Evolutionary conservation across 1,140 invertebrate species (phyloP), one percentile per base, ranked within the genome.

Genomic region (Reticulitermes speratus): DNA sequence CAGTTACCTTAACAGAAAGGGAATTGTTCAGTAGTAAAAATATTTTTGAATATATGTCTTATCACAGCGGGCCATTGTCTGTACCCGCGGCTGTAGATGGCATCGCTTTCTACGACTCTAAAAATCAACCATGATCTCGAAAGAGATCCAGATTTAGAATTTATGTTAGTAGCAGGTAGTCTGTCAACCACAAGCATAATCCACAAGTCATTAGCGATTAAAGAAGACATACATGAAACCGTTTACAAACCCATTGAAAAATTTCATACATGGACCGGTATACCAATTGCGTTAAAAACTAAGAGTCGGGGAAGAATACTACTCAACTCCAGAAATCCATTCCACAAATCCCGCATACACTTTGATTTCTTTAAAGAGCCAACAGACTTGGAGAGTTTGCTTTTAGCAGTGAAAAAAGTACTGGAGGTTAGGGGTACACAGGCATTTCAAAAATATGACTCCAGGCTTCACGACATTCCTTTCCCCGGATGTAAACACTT

Each of bases 301-400:
- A 88, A 89, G 85, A 91, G 91, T 38, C 84, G 86, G 8, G 91
- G 91, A 48, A 87, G 84, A 19, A 92, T 98, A 44, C 92, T 93
- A 89, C 90, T 97, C 7, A 91, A 92, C 86, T 93, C 92, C 87
- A 94, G 90, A 82, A 94, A 97, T 91, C 96, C 96, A 11, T 93
- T 93, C 84, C 92, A 94, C 19, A 95, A 96, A 89, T 98, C 98
- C 0, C 90, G 94, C 30, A 95, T 99, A 32, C 94, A 96, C 88
- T 95, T 97, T 1, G 97, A 97, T 88, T 98, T 59, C 55, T 59
- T 59, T 59, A 23, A 59, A 23, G 14, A 59, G 1, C 55, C 55
- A 19, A 6, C 14, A 59, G 55, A 59, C 21, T 59, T 59, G 6
- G 55, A 59, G 21, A 59, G 14, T 23, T 6, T 19, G 55, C 14